Percentiles rank a stretch among this genome's conserved stretches.
Evolutionary conservation across 2,888 invertebrate genomes (phyloP).

Genomic region (Lepetodrilus schrolli): DNA sequence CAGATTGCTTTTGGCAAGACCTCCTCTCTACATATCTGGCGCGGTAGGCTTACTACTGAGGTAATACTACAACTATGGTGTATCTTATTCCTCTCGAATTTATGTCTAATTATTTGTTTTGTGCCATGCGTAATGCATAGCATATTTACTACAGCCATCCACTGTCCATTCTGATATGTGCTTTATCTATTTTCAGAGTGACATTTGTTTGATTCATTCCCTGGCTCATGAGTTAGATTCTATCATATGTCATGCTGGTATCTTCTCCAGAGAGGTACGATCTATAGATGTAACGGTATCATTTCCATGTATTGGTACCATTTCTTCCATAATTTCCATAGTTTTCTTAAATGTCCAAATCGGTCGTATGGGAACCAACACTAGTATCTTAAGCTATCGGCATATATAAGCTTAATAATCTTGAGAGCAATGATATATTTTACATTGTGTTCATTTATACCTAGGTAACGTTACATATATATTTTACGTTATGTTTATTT

Average conservation of each 20-base stretch:
- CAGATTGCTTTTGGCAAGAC: conserved; percentile 42
- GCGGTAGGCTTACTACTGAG: conserved; percentile 41
- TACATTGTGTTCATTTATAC: too few relatives aligned
- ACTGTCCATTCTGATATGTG: not conserved
- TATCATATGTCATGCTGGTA: conserved; percentile 47
- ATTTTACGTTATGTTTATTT: too few relatives aligned
- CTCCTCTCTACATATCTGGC: conserved; percentile 47
- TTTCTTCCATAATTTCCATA: too few relatives aligned
- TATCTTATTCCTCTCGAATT: too few relatives aligned
- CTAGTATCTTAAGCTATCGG: too few relatives aligned
- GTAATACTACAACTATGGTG: too few relatives aligned
- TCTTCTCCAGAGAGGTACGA: conserved; percentile 58
- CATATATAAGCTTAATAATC: too few relatives aligned
- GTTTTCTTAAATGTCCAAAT: too few relatives aligned
- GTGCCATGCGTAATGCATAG: not conserved
- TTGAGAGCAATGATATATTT: too few relatives aligned
- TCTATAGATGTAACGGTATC: not conserved
- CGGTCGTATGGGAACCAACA: too few relatives aligned
- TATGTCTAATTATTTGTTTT: not conserved
- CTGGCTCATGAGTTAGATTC: conserved; percentile 54
- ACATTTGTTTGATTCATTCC: conserved; percentile 42
- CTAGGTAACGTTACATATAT: too few relatives aligned
- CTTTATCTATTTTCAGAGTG: conserved; percentile 42
- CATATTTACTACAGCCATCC: not conserved
- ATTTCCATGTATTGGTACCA: too few relatives aligned